phyloP scores from a whole-genome alignment of 2,797 vertebrate species.

The Rhinatrema bivittatum region DNA sequence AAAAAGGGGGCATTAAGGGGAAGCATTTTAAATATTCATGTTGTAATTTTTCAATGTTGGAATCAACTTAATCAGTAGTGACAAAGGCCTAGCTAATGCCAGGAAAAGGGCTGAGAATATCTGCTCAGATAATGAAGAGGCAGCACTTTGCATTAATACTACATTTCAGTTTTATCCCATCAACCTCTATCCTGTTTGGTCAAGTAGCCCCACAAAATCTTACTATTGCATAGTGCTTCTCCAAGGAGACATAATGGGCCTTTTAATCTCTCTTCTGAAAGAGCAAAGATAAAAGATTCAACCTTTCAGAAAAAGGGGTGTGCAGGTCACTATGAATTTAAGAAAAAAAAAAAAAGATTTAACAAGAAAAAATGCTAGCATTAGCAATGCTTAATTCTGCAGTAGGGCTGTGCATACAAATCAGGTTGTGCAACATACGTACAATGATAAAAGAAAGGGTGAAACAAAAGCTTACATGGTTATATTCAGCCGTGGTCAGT shows the following conservation, averaged over 20 bases:
- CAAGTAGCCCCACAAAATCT: neutral
- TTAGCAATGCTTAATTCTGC: slow-evolving; percentile 8
- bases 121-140: slow-evolving; percentile 2
- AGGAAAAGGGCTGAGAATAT: neutral
- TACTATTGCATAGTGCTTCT: neutral
- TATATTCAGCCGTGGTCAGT: neutral
- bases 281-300: neutral
- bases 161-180: neutral
- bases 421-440: too few species aligned
- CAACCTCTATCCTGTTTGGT: neutral
- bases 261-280: neutral
- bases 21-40: slow-evolving; percentile 16
- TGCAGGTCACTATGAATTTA: neutral
- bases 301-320: neutral
- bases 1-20: neutral
- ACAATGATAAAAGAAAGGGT: too few species aligned
- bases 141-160: neutral
- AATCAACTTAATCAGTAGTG: slow-evolving; percentile 17
- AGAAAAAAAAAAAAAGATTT: slow-evolving; percentile 8
- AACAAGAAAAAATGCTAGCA: neutral
- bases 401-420: slow-evolving; percentile 22
- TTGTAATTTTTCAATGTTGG: slow-evolving; percentile 20
- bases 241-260: neutral
- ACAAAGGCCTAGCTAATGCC: slow-evolving; percentile 12
- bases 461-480: slow-evolving; percentile 8